Evolutionary conservation across 2,888 invertebrate genomes (phyloP).

Genomic region (Julus scandinavius): DNA sequence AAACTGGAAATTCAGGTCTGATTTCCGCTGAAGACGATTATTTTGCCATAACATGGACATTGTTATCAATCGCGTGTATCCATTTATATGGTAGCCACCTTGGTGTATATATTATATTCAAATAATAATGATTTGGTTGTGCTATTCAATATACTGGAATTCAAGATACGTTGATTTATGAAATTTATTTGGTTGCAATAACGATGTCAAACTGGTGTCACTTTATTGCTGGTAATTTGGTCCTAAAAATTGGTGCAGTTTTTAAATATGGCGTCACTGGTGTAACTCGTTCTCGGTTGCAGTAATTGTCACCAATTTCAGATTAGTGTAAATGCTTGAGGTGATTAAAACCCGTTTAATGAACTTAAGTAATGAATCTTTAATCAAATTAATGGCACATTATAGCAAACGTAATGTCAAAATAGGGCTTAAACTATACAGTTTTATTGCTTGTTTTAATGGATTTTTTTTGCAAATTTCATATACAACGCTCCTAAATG

Average conservation of each 20-base stretch:
- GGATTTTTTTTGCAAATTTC: too few relatives aligned
- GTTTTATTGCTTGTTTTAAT: too few relatives aligned
- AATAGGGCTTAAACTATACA: too few relatives aligned
- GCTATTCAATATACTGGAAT: neutral
- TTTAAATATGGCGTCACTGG: neutral
- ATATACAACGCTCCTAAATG: too few relatives aligned
- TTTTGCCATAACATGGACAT: too few relatives aligned
- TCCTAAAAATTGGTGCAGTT: neutral
- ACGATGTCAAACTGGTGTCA: neutral
- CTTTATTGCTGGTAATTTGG: neutral
- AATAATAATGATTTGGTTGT: neutral
- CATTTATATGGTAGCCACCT: neutral
- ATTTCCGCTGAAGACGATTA: neutral
- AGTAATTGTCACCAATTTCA: too few relatives aligned
- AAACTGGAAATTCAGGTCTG: slow-evolving; percentile 9
- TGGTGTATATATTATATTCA: too few relatives aligned
- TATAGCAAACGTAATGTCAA: neutral
- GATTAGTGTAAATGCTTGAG: too few relatives aligned
- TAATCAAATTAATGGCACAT: neutral
- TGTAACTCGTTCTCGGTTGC: too few relatives aligned
- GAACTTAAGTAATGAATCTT: neutral
- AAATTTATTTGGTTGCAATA: neutral
- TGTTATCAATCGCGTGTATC: too few relatives aligned
- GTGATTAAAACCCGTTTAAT: too few relatives aligned
- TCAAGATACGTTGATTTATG: neutral